Percentiles rank a stretch among this genome's conserved stretches.
Conservation (phyloP, 2,888 invertebrate species). For the Julus scanicus region DNA sequence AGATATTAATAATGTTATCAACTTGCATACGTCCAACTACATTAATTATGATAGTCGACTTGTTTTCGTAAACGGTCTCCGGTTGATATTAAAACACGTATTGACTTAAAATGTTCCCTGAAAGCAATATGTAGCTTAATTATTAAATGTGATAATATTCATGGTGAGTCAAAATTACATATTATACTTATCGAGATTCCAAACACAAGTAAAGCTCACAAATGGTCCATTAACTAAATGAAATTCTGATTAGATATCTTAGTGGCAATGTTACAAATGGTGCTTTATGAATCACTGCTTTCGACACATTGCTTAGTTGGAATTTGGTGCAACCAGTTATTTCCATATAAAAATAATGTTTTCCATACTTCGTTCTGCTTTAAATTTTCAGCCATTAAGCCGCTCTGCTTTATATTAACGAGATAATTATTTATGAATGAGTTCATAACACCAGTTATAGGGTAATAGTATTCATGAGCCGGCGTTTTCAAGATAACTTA, state of each 20-base stretch:
- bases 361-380: neutral
- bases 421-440: conserved; percentile 37
- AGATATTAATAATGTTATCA: neutral
- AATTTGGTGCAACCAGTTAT: no score
- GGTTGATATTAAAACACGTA: neutral
- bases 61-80: no score
- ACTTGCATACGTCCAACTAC: neutral
- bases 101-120: neutral
- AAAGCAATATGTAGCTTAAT: neutral
- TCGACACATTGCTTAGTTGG: no score
- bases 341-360: neutral
- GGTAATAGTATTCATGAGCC: conserved; percentile 31
- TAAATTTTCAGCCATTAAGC: neutral
- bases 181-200: no score
- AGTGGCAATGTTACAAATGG: no score
- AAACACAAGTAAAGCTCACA: no score
- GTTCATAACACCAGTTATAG: conserved; percentile 29
- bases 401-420: conserved; percentile 11
- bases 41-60: neutral
- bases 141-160: neutral
- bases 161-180: no score
- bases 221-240: no score
- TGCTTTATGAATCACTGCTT: no score
- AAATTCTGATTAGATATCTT: no score
- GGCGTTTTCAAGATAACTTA: conserved; percentile 12